Evolutionary conservation across 1,140 invertebrate species (phyloP).

Genomic region (Elymnias hypermnestra): DNA sequence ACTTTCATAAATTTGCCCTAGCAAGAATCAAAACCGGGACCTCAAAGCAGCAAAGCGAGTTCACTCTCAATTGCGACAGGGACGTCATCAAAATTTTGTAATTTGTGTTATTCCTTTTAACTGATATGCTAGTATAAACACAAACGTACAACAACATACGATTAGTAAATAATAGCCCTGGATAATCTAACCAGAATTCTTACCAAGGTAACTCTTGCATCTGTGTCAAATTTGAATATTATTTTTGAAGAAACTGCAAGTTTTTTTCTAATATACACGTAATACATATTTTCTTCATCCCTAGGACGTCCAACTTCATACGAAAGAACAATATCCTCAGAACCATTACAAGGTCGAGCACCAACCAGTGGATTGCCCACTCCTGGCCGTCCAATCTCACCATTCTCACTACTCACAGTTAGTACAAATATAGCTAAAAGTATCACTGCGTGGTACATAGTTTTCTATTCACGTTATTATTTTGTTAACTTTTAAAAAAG

Average conservation of each 20-base stretch:
- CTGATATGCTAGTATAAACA: no score
- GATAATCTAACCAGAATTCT: not conserved
- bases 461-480: no score
- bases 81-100: no score
- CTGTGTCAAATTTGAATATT: conserved; percentile 18
- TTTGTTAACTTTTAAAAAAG: no score
- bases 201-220: conserved; percentile 24
- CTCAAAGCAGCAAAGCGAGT: no score
- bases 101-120: no score
- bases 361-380: not conserved
- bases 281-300: conserved; percentile 25
- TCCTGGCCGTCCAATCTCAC: no score
- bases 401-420: not conserved
- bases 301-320: conserved; percentile 33
- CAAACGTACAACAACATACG: no score
- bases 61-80: no score
- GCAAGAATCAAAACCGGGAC: no score
- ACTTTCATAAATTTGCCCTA: no score
- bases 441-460: no score
- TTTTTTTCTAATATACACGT: conserved; percentile 11
- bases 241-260: conserved; percentile 15
- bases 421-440: not conserved
- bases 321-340: conserved; percentile 18
- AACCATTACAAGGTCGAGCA: conserved; percentile 29
- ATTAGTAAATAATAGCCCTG: not conserved